Conservation (phyloP, 2,797 vertebrate genomes). For the Gymnopithys bicolor region DNA sequence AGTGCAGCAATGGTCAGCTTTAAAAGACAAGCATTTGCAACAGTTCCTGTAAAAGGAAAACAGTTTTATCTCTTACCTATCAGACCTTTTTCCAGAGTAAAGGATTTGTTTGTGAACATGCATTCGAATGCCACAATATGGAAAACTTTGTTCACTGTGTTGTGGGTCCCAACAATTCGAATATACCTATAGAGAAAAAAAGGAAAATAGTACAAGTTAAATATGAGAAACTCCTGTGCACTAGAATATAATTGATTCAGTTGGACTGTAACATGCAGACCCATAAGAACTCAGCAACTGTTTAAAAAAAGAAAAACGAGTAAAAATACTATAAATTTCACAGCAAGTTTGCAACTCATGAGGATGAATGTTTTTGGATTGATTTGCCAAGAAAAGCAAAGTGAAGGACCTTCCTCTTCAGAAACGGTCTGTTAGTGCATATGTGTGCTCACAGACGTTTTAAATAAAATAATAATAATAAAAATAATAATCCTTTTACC, state of each 20-base stretch:
- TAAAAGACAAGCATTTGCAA: neutral
- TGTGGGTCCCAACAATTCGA: conserved; percentile 96
- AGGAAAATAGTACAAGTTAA: neutral
- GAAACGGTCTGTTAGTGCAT: neutral
- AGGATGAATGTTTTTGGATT: neutral
- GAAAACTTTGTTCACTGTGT: conserved; percentile 99
- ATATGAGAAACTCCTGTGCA: neutral
- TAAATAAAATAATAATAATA: neutral
- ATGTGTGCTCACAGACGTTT: neutral
- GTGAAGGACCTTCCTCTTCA: neutral
- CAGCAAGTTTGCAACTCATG: neutral
- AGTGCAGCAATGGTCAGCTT: neutral
- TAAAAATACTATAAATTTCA: neutral
- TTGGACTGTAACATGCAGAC: neutral
- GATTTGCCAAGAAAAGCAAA: conserved; percentile 39
- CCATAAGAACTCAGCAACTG: neutral
- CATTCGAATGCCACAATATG: conserved; percentile 99
- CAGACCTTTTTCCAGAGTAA: conserved; percentile 90
- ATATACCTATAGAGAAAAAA: conserved; percentile 83
- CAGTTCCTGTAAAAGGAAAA: neutral
- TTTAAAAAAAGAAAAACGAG: neutral
- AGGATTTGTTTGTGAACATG: conserved; percentile 92
- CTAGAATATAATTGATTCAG: neutral
- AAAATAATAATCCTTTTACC: neutral
- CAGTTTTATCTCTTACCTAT: conserved; percentile 83